Base-by-base conservation (phyloP, 2,113 vertebrate species). In the Oreamnos americanus region DNA sequence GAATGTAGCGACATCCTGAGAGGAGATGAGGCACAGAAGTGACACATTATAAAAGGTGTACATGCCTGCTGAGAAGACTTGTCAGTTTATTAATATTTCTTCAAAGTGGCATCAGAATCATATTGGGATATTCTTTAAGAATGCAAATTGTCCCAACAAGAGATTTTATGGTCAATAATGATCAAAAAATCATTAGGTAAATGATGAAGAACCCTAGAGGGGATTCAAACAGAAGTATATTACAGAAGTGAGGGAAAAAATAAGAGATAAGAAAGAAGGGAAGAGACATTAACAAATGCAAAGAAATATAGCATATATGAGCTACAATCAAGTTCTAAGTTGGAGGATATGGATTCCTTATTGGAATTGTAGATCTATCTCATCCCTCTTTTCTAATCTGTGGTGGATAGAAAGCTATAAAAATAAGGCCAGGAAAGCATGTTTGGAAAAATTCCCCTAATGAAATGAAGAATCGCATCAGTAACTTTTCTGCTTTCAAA, bases 1-100 rank as follows among this genome's bases (percentile, higher is more conserved):
- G 2, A 14, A 12, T 0, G 0, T 1, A 2, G 19, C 3, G 33
- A 78, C 15, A 4, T 36, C n/a, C 1, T 2, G 5, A 58, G 36
- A 92, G 23, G 16, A 64, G 8, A 8, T 7, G 13, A 93, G 23
- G n/a, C 19, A 21, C 12, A 13, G 21, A 30, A 19, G 5, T 74
- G 5, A 45, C 30, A 57, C 7, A 3, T 33, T 39, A 30, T 17
- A n/a, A 53, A 90, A 82, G 6, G 3, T 4, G 2, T 23, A 25
- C 7, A 23, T 19, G 4, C 1, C 16, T 57, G 71, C 10, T n/a
- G 81, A 67, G 15, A 1, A 39, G 16, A 39, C 83, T 74, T 53
- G 14, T 21, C 51, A 12, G 78, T 6, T 36, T 36, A 64, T 76
- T 47, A 76, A 43, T 82, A 25, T 71, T 81, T 94, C 33, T 83